Evolutionary conservation across 1,140 invertebrate species (phyloP).

Genomic region (Halictus rubicundus): DNA sequence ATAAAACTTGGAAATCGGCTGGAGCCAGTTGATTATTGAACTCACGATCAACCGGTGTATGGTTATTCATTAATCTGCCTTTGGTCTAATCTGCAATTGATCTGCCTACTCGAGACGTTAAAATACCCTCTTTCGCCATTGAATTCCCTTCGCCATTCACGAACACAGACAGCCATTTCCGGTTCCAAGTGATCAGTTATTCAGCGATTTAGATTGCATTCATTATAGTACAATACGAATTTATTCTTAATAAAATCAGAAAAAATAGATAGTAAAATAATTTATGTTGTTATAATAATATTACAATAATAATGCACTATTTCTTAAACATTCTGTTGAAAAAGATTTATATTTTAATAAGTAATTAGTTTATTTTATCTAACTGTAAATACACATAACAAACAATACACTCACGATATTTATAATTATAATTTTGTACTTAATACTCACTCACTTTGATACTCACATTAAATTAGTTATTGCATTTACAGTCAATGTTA

Average conservation of each 20-base stretch:
- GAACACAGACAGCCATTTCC: not conserved
- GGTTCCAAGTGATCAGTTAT: not conserved
- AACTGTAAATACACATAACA: too few species aligned
- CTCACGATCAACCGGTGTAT: not conserved
- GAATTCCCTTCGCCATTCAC: not conserved
- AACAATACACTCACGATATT: too few species aligned
- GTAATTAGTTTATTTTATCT: too few species aligned
- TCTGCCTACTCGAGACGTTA: not conserved
- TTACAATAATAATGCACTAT: too few species aligned
- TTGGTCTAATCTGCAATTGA: not conserved
- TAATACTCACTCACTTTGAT: too few species aligned
- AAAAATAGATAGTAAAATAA: not conserved
- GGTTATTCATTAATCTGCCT: slow-evolving; percentile 3
- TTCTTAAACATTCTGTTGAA: too few species aligned
- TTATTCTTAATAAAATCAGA: not conserved
- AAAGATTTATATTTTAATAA: too few species aligned
- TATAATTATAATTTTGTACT: too few species aligned
- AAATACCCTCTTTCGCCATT: slow-evolving; percentile 11
- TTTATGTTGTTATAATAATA: too few species aligned
- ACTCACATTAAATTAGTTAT: too few species aligned
- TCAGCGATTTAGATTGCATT: not conserved
- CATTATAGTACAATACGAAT: not conserved
- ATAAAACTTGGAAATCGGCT: not conserved
- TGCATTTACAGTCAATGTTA: too few species aligned
- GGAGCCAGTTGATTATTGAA: too few species aligned